Evolutionary conservation across 2,113 vertebrate genomes (phyloP), one percentile per base, ranked within the genome.

Genomic region (Oncorhynchus clarkii): DNA sequence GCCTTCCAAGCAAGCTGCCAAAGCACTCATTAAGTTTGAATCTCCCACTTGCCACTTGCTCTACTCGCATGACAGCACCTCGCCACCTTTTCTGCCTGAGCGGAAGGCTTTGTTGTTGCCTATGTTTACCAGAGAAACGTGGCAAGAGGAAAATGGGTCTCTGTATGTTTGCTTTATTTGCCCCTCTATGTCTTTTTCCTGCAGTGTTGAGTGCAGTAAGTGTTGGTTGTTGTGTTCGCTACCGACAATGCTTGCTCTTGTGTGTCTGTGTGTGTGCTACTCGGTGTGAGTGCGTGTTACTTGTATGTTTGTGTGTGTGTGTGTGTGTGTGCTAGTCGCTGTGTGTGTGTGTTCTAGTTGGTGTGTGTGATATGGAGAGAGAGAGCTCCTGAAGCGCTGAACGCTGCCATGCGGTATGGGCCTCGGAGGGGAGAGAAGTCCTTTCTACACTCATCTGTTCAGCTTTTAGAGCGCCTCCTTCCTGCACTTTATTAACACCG

Each of bases 11-110:
- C 95, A 97, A 97, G 96, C 96, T 98, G 97, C 96, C 96, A 98
- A 96, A 96, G 94, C 96, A 93, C 96, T 99, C 97, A 97, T 98
- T 98, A 98, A 97, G 95, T 96, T 95, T 94, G 95, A 97, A 96
- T 96, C 95, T 95, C 82, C 88, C 86, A 87, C 79, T 89, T 79
- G 81, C 84, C 76, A 65, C 75, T 84, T 54, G 72, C 95, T 96
- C 93, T 93, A 94, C 94, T 92, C 93, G 92, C 93, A 92, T 94
- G 93, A 94, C 93, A 92, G 93, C 90, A 67, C 59, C n/a, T n/a
- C 59, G 76, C 79, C 78, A 9, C 70, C 78, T 90, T 81, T 94
- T 93, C 89, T 88, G 68, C 65, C n/a, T 60, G 66, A 78, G 71
- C 51, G 70, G 24, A 60, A 5, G 22, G n/a, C 48, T 62, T 67